Base-by-base conservation (phyloP, 2,113 vertebrate species). In the Stomatorhinus ivindoensis region DNA sequence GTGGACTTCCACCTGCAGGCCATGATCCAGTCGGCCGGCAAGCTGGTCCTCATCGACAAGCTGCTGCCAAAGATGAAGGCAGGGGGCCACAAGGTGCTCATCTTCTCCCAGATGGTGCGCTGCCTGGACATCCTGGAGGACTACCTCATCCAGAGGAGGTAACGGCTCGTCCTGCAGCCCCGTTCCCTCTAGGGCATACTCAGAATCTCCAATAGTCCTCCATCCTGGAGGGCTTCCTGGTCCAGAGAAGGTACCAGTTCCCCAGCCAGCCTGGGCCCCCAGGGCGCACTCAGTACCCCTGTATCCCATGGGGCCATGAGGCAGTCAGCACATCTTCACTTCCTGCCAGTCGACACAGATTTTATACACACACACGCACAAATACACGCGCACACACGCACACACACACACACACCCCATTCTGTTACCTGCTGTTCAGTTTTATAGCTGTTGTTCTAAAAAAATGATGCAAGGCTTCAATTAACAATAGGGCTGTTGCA, bases 21-120 rank as follows among this genome's bases (percentile, higher is more conserved):
- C 90, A 99, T 99, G 98, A 98, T 99, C 90, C 98, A 99, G 91
- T 99, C 98, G 90, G 98, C 98, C 58, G 98, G 98, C 53, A 99
- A 99, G 94, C 93, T 99, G 92, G 98, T 99, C 88, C 98, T 99
- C 89, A 99, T 99, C 89, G 98, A 99, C 95, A 99, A 99, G 91
- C 95, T 99, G 91, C 96, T 99, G 94, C 98, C 98, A 89, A 99
- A 99, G 95, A 99, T 99, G 98, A 99, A 99, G 95, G 98, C 97
- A 10, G 98, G 98, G 44, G 98, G 98, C 69, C 98, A 99, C 94
- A 99, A 98, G 91, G 98, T 99, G 88, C 98, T 99, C 90, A 98
- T 99, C 92, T 99, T 99, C 95, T 99, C 98, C 91, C 98, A 99
- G 88, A 99, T 99, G 98, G 98, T 99, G 69, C 98, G 98, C 92